phyloP scores from a whole-genome alignment of 2,888 invertebrate genomes.

The Hydrotaea diabolus region DNA sequence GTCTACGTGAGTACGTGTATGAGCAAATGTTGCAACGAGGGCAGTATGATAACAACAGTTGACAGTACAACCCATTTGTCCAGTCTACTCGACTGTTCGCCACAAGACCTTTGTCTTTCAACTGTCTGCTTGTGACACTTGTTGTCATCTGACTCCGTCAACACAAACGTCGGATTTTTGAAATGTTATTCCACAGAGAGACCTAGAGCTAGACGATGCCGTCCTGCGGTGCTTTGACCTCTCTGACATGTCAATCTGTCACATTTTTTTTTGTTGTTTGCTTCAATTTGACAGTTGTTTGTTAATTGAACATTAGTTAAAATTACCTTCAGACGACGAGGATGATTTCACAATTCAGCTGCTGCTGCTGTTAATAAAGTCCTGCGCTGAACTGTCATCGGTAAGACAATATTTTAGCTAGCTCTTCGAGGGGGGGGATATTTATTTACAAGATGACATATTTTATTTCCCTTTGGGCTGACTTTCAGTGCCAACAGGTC shows the following conservation, averaged over 20 bases:
- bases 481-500: no score
- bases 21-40: background rate
- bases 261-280: background rate
- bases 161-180: background rate
- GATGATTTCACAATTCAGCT: background rate
- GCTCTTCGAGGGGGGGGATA: background rate
- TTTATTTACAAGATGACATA: background rate
- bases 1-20: no score
- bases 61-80: background rate
- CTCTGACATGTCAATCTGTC: background rate
- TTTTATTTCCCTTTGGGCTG: background rate
- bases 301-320: background rate
- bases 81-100: no score
- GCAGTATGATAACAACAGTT: background rate
- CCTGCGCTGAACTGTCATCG: background rate
- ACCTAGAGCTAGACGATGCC: no score
- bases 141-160: background rate
- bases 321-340: background rate
- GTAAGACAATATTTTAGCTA: background rate
- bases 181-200: background rate
- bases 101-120: conserved; percentile 1
- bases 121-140: background rate
- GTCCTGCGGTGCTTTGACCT: background rate
- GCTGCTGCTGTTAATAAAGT: background rate
- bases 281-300: background rate